Evolutionary conservation across 2,113 vertebrate genomes (phyloP).

Genomic region (Casuarius casuarius): DNA sequence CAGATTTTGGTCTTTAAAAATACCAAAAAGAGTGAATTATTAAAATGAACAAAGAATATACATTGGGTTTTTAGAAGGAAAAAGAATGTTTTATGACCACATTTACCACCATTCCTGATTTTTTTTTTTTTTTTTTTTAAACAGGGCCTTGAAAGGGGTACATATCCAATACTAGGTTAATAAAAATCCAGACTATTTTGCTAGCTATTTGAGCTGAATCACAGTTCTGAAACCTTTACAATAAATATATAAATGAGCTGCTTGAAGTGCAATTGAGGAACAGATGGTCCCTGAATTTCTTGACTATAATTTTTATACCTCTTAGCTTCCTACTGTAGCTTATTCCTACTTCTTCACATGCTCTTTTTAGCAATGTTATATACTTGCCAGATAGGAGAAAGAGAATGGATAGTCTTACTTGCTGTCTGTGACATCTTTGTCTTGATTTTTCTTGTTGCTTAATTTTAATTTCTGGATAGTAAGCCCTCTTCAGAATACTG

Average conservation of each 20-base stretch:
- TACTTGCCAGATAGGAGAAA: not conserved
- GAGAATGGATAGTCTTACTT: not conserved
- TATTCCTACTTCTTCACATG: not conserved
- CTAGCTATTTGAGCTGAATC: not conserved
- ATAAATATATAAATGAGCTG: not conserved
- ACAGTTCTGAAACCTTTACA: not conserved
- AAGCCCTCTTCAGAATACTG: not conserved
- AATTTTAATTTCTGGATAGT: not conserved
- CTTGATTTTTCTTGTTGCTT: not conserved
- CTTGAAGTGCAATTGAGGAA: not conserved
- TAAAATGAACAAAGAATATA: not conserved
- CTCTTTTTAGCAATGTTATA: not conserved
- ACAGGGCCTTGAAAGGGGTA: not conserved
- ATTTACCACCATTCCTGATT: not conserved
- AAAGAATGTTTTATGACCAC: not conserved
- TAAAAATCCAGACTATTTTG: not conserved
- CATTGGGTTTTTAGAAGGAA: not conserved
- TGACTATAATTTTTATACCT: not conserved
- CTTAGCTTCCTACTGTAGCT: not conserved
- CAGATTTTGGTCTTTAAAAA: not conserved
- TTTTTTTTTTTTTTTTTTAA: not conserved
- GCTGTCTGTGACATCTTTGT: not conserved
- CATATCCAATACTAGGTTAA: not conserved
- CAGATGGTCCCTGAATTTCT: slow-evolving; percentile 5
- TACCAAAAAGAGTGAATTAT: not conserved